phyloP scores from a whole-genome alignment of 2,888 invertebrate species.

The Phlogophora meticulosa region DNA sequence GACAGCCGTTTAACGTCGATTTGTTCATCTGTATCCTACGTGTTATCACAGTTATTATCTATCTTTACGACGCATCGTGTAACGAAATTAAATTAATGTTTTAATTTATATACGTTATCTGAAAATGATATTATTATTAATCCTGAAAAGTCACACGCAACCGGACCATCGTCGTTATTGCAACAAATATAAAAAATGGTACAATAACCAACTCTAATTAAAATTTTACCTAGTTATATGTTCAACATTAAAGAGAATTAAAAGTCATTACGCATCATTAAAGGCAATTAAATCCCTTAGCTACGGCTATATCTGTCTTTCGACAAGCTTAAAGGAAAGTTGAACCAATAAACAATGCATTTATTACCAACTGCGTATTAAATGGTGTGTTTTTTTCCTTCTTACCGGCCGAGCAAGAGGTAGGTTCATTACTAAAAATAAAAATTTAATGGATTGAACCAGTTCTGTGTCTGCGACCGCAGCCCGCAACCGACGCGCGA shows the following conservation, averaged over 20 bases:
- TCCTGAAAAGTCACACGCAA: slow-evolving; percentile 28
- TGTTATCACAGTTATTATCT: slow-evolving; percentile 42
- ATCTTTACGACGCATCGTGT: slow-evolving; percentile 48
- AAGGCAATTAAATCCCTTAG: slow-evolving; percentile 55
- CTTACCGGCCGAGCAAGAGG: slow-evolving; percentile 55
- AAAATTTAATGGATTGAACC: slow-evolving; percentile 77
- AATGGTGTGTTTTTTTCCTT: slow-evolving; percentile 54
- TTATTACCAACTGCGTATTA: slow-evolving; percentile 54
- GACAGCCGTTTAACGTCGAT: slow-evolving; percentile 20
- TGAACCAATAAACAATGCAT: slow-evolving; percentile 62
- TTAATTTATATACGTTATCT: slow-evolving; percentile 35
- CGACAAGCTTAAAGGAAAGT: slow-evolving; percentile 54
- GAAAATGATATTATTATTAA: slow-evolving; percentile 46
- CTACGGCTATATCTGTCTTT: slow-evolving; percentile 53
- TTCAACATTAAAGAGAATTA: slow-evolving; percentile 40
- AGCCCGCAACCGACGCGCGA: slow-evolving; percentile 52
- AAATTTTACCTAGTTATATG: neutral
- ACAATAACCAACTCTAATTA: neutral
- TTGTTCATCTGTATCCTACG: slow-evolving; percentile 32
- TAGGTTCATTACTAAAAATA: slow-evolving; percentile 76
- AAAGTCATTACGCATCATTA: slow-evolving; percentile 56
- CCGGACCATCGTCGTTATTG: slow-evolving; percentile 21
- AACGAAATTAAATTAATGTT: slow-evolving; percentile 50
- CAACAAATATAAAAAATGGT: slow-evolving; percentile 19
- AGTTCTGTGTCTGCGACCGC: slow-evolving; percentile 72